These are phyloP conservation scores for Rhopalosiphum nymphaeae DNA, from an alignment of 2,888 invertebrate genomes.

Conservation along the genomic window DNA sequence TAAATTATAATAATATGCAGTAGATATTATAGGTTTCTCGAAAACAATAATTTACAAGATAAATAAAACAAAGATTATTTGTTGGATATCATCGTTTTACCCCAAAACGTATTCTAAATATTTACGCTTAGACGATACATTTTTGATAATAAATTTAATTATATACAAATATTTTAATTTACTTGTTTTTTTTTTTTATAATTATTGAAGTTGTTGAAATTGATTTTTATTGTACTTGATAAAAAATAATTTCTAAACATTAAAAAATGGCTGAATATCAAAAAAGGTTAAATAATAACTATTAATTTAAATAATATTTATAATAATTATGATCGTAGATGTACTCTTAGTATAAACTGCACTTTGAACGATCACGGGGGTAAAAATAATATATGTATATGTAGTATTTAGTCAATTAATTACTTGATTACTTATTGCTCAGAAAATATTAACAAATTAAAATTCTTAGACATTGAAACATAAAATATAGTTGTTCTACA, in stretches of 20 bases:
- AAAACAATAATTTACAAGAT: neutral
- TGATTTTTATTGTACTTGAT: neutral
- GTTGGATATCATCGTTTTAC: neutral
- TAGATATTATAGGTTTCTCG: neutral
- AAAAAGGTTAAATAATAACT: too few relatives aligned
- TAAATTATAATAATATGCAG: neutral
- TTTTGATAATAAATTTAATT: neutral
- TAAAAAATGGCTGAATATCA: neutral
- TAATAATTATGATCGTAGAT: neutral
- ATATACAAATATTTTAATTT: neutral
- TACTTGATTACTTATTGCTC: neutral
- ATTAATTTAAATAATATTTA: neutral
- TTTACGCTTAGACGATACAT: neutral
- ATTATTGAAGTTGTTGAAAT: neutral
- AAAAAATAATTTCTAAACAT: neutral
- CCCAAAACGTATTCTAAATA: neutral
- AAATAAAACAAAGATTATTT: conserved; percentile 11
- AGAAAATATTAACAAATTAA: neutral
- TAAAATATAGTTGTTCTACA: neutral
- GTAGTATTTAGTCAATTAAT: neutral
- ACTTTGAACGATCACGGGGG: neutral
- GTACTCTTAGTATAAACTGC: neutral
- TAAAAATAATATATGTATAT: neutral
- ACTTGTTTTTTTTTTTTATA: neutral
- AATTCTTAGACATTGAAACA: neutral